phyloP scores from a whole-genome alignment of 2,888 invertebrate species.

The Eudasyphora cyanicolor region DNA sequence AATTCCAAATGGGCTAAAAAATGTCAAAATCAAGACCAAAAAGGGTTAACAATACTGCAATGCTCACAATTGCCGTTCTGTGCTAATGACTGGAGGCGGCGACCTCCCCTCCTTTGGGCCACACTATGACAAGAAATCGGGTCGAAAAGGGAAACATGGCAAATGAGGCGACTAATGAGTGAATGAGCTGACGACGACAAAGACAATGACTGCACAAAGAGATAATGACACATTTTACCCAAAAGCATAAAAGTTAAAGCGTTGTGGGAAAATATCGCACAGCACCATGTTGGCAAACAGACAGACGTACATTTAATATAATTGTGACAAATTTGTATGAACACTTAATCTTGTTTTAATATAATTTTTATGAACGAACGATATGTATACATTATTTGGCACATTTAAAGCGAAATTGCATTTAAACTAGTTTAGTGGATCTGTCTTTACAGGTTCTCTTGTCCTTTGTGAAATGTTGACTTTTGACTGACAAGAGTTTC shows the following conservation, averaged over 20 bases:
- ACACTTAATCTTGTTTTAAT: neutral
- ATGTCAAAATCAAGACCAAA: neutral
- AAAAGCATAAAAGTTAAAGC: neutral
- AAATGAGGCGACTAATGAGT: neutral
- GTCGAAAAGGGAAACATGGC: neutral
- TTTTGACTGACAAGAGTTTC: too few species aligned
- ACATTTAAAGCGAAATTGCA: neutral
- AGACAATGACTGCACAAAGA: neutral
- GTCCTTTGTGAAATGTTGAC: too few species aligned
- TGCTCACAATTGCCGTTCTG: neutral
- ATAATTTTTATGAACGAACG: too few species aligned
- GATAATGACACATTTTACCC: constrained; percentile 24
- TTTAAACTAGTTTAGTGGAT: neutral
- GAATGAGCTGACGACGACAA: neutral
- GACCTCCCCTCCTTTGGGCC: too few species aligned
- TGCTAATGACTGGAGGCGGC: neutral
- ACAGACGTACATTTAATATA: neutral
- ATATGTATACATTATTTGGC: neutral
- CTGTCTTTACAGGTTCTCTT: neutral
- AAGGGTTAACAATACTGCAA: neutral
- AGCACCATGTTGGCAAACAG: neutral
- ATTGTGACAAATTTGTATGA: neutral
- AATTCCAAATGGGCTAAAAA: neutral
- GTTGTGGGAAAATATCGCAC: neutral
- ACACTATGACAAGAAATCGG: too few species aligned